A percentile compares a stretch with the other conserved stretches of the same genome.
Conservation (phyloP, 2,888 invertebrate genomes). For the Thymelicus acteon region DNA sequence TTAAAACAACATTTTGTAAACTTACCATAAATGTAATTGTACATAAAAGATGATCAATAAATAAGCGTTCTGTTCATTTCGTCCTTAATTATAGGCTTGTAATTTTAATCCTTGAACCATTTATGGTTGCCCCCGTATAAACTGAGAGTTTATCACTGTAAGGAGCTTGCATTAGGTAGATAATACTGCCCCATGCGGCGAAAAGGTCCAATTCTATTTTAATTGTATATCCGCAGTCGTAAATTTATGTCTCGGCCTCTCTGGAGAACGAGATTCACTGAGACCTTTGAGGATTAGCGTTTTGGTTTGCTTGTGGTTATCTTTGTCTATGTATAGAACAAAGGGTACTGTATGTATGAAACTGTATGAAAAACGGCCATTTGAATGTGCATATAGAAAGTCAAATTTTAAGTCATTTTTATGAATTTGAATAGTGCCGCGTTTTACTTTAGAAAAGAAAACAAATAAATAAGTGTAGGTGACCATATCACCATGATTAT, state of each 20-base stretch:
- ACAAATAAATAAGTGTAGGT: slow-evolving; percentile 20
- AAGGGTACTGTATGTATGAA: background rate
- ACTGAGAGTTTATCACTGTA: slow-evolving; percentile 27
- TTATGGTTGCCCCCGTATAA: slow-evolving; percentile 20
- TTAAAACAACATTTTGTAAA: too few species aligned
- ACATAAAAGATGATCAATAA: background rate
- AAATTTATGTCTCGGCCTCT: slow-evolving; percentile 31
- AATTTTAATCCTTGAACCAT: slow-evolving; percentile 9
- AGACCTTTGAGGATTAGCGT: slow-evolving; percentile 25
- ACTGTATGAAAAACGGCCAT: background rate
- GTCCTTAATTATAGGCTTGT: background rate
- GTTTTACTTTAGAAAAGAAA: background rate
- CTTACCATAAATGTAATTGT: background rate
- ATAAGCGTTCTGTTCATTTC: background rate
- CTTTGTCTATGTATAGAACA: slow-evolving; percentile 12
- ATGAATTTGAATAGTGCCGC: background rate
- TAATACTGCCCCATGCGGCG: slow-evolving; percentile 29
- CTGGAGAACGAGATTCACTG: slow-evolving; percentile 15
- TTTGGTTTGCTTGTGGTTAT: slow-evolving; percentile 21
- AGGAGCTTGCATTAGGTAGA: slow-evolving; percentile 30
- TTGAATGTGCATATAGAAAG: too few species aligned
- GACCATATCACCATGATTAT: too few species aligned
- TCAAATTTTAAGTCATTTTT: too few species aligned
- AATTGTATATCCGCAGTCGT: slow-evolving; percentile 34
- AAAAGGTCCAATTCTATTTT: slow-evolving; percentile 33